Evolutionary conservation across 2,113 vertebrate species (phyloP).

Genomic region (Cyrtonyx montezumae): DNA sequence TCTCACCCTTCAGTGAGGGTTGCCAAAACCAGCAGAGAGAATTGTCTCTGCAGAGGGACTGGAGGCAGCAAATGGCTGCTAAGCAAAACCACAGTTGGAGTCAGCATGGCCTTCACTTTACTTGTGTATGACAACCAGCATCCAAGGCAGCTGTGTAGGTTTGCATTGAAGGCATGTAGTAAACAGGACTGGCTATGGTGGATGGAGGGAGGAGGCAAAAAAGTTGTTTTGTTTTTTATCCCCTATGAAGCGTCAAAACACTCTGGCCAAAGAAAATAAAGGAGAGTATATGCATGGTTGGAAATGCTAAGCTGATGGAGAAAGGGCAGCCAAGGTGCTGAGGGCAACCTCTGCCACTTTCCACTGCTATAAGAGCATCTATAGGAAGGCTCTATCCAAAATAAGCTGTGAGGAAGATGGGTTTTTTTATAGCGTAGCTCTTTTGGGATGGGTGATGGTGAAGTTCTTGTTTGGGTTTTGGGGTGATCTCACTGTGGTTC

Average conservation of each 20-base stretch:
- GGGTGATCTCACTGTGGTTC: background rate
- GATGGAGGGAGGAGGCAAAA: background rate
- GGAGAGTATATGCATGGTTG: background rate
- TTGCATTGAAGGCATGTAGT: background rate
- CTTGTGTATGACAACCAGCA: accelerated
- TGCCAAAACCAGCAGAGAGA: background rate
- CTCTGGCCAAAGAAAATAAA: background rate
- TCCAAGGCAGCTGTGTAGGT: background rate
- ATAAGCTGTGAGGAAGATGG: background rate
- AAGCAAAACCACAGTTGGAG: background rate
- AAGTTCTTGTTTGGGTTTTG: background rate
- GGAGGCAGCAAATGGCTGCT: background rate
- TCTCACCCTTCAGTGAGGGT: background rate
- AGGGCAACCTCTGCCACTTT: background rate
- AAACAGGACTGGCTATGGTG: background rate
- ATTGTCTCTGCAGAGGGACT: background rate
- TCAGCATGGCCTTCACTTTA: background rate
- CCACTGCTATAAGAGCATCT: background rate
- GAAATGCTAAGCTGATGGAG: background rate
- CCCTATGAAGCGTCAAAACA: background rate
- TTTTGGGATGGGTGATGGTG: background rate
- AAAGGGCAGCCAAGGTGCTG: background rate
- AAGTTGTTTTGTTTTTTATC: background rate
- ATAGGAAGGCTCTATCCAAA: background rate
- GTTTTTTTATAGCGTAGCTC: background rate